Evolutionary conservation across 2,113 vertebrate genomes (phyloP).

Genomic region (Callaeas wilsoni): DNA sequence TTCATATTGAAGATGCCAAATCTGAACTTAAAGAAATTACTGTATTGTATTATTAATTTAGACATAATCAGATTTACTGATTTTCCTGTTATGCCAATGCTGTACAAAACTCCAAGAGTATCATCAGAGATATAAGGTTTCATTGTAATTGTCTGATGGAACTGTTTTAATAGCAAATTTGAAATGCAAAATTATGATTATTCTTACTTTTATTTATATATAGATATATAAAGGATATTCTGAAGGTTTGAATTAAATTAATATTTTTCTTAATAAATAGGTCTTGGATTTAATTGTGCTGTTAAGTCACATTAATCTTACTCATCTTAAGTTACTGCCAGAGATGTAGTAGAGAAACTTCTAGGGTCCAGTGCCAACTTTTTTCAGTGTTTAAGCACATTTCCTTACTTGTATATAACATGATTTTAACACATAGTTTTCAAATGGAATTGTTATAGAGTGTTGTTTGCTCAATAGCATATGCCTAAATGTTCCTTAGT

Average conservation of each 20-base stretch:
- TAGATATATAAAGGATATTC: neutral
- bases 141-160: neutral
- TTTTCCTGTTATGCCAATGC: neutral
- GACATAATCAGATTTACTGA: neutral
- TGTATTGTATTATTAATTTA: neutral
- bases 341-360: neutral
- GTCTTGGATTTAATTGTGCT: neutral
- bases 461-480: neutral
- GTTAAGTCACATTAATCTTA: neutral
- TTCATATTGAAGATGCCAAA: neutral
- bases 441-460: neutral
- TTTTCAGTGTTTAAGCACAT: neutral
- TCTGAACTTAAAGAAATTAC: neutral
- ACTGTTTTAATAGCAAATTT: neutral
- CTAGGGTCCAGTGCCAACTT: neutral
- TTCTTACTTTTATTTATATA: neutral
- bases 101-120: neutral
- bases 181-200: neutral
- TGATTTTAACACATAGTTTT: neutral
- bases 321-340: neutral
- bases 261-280: neutral
- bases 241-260: neutral
- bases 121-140: neutral
- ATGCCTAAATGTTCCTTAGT: neutral
- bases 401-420: neutral